Percentiles rank a stretch among this genome's conserved stretches.
Conservation (phyloP, 2,888 invertebrate genomes). For the Choreutis nemorana region DNA sequence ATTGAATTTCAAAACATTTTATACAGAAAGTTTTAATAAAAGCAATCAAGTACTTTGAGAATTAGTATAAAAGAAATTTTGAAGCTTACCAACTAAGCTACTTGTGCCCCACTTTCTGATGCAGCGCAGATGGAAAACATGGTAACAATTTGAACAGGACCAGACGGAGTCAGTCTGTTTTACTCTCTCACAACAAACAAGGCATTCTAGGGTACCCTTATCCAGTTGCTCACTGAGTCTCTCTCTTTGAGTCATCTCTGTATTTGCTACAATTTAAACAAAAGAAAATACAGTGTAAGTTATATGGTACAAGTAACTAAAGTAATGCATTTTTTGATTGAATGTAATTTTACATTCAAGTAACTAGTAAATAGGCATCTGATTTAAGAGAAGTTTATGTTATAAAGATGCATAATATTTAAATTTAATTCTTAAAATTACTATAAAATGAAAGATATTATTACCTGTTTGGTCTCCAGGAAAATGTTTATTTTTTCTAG, state of each 20-base stretch:
- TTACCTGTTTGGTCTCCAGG: no score
- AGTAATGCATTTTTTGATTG: no score
- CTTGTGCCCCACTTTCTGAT: slow-evolving; percentile 91
- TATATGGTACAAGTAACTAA: no score
- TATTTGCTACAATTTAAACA: slow-evolving; percentile 24
- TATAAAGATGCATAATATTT: no score
- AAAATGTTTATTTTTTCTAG: no score
- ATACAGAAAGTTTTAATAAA: no score
- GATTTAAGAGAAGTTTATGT: no score
- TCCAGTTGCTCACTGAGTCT: slow-evolving; percentile 85
- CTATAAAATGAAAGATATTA: no score
- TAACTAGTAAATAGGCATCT: background rate
- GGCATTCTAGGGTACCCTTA: slow-evolving; percentile 85
- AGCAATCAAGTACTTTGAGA: no score
- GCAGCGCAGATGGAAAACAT: slow-evolving; percentile 91
- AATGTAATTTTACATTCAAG: background rate
- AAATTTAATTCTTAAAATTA: no score
- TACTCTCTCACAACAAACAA: slow-evolving; percentile 92
- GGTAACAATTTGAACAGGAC: slow-evolving; percentile 92
- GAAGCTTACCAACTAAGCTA: slow-evolving; percentile 70
- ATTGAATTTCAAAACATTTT: no score
- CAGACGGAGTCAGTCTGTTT: slow-evolving; percentile 84
- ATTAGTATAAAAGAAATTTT: background rate
- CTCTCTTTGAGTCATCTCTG: slow-evolving; percentile 80
- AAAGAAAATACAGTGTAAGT: background rate